Evolutionary conservation across 1,140 invertebrate species (phyloP), one percentile per base, ranked within the genome.

Genomic region (Aleiodes sp.): DNA sequence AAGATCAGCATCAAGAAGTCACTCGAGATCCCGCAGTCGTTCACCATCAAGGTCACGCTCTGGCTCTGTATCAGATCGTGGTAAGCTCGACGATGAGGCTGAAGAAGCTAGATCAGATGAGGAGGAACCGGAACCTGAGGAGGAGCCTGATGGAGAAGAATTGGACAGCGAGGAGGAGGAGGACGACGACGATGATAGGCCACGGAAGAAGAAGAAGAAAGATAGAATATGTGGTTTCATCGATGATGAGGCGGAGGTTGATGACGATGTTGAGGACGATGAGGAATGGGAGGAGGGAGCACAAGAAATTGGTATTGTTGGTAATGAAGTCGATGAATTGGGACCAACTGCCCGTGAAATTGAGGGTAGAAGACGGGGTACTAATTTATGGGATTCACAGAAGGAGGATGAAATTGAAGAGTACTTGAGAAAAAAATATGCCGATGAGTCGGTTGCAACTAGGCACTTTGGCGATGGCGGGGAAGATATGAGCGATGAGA

Each of bases 401-500:
- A 95, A 96, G 75, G 96, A 98, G 86, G 96, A 98, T 80, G 96
- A 99, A 87, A 96, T 99, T 75, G 97, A 97, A 83, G 94, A 97
- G 77, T 99, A 99, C 78, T 91, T 98, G 12, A 88, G 94, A 68
- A 94, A 95, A 76, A 97, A 98, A 80, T 99, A 99, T 90, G 96
- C 96, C 2, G 95, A 97, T 74, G 94, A 96, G 78, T 91, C 93
- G 4, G 91, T 91, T 3, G 92, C 92, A 2, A 89, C 92, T 31
- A 88, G 93, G 60, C 92, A 95, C 75, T 98, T 96, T 87, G 95
- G 96, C 10, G 95, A 97, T 84, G 95, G 94, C 56, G 95, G 94
- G 0, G 94, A 97, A 81, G 96, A 98, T 81, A 96, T 98, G 91
- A 96, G 95, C 0, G 96, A 99, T 88, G 97, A 99, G 87, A 99